Evolutionary conservation across 1,140 invertebrate genomes (phyloP).

Genomic region (Caerostris darwini): DNA sequence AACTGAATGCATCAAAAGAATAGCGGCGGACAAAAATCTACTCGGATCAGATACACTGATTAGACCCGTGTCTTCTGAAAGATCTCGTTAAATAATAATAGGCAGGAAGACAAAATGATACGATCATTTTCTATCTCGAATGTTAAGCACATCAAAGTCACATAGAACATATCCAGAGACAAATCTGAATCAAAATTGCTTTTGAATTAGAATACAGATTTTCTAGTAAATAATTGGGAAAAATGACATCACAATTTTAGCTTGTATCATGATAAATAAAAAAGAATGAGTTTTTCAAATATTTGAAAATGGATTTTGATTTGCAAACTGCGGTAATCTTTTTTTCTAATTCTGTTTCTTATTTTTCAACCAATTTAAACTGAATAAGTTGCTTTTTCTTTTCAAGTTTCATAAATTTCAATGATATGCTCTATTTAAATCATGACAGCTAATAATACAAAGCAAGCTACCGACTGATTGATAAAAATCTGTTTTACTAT

Average conservation of each 20-base stretch:
- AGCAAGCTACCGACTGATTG: no score
- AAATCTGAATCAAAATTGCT: neutral
- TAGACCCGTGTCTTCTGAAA: neutral
- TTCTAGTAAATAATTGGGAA: neutral
- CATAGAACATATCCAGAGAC: neutral
- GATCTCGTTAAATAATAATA: neutral
- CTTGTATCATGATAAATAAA: neutral
- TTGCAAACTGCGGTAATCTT: no score
- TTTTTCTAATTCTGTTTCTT: no score
- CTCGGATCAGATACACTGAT: neutral
- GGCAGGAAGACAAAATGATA: neutral
- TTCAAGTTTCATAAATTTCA: no score
- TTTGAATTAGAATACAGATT: neutral
- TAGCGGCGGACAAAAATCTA: no score
- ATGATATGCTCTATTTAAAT: no score
- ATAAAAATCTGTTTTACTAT: no score
- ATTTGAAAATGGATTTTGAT: no score
- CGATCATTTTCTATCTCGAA: neutral
- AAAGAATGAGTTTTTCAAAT: neutral
- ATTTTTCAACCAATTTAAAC: no score
- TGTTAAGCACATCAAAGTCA: neutral
- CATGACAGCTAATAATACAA: no score
- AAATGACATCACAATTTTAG: neutral
- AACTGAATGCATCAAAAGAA: no score
- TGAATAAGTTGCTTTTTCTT: no score